These are phyloP conservation scores for Drosophila insularis DNA, from an alignment of 1,140 invertebrate genomes.

Conservation along the genomic window DNA sequence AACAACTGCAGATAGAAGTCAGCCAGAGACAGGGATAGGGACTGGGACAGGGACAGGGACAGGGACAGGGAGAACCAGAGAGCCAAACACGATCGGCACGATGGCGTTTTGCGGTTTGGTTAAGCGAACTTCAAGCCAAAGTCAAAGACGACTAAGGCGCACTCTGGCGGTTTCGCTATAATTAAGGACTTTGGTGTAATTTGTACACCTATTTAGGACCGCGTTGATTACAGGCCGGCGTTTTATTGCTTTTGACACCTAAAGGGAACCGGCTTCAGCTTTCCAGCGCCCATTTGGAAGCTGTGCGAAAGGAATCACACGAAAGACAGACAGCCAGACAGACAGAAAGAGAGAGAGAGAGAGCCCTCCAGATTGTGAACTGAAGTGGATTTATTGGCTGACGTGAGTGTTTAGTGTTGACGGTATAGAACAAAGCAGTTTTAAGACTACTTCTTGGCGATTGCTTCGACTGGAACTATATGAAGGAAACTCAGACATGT, in stretches of 20 bases:
- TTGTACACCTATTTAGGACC: slow-evolving; percentile 83
- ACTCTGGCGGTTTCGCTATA: slow-evolving; percentile 81
- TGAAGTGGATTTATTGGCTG: slow-evolving; percentile 82
- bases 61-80: slow-evolving; percentile 20
- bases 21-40: neutral
- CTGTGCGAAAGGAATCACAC: slow-evolving; percentile 55
- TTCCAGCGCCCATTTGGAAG: slow-evolving; percentile 51
- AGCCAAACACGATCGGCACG: slow-evolving; percentile 45
- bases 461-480: neutral
- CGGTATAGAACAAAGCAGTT: slow-evolving; percentile 81
- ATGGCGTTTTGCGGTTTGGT: slow-evolving; percentile 72
- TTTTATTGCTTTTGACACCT: slow-evolving; percentile 83
- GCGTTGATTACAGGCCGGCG: slow-evolving; percentile 83
- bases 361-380: slow-evolving; percentile 57
- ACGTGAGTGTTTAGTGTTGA: slow-evolving; percentile 82
- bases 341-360: slow-evolving; percentile 14
- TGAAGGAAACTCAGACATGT: slow-evolving; percentile 22
- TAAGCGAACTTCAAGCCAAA: slow-evolving; percentile 35
- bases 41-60: neutral
- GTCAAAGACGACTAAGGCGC: slow-evolving; percentile 13
- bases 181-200: slow-evolving; percentile 82
- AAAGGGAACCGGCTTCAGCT: slow-evolving; percentile 63
- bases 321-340: neutral
- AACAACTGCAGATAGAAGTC: slow-evolving; percentile 1
- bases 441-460: neutral